Base-by-base conservation (phyloP, 2,888 invertebrate species). In the Dryobota labecula region DNA sequence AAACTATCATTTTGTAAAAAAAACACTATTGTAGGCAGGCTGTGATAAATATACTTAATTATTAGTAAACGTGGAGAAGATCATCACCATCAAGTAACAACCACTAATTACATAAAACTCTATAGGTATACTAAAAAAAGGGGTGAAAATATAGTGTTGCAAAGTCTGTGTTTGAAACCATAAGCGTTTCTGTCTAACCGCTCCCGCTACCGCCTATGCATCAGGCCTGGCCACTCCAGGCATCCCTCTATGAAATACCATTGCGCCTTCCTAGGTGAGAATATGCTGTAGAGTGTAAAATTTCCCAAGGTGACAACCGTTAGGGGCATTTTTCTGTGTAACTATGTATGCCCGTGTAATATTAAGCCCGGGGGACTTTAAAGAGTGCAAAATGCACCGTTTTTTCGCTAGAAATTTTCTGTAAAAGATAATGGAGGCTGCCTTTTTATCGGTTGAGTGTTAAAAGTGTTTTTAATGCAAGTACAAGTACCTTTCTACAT, bases 241-340 rank as follows among this genome's bases (percentile, higher is more conserved):
- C 87, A 90, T 91, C 88, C 86, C 92, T 91, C 91, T 92, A 92
- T 92, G 91, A 92, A 92, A 92, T 92, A 91, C 92, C 92, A 88
- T 86, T 73, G 86, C 88, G 82, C 86, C 85, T 88, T 84, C 84
- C 86, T 88, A 91, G 92, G 92, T 91, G 92, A 90, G 89, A 92
- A 90, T 91, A 92, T 92, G 92, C 90, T 91, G 90, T 87, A 89
- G 87, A 91, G 91, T 92, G 91, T 92, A 91, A 92, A 92, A 92
- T 92, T 91, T 91, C 91, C 91, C 91, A 89, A 86, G 91, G 89
- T 90, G 91, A 92, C 92, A 91, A 82, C 88, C 87, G 86, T 87
- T 88, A 88, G 87, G 86, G 87, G 87, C 88, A 89, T 89, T 91
- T 91, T 91, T 89, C 89, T 89, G 89, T 90, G 90, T 91, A 89